phyloP scores from a whole-genome alignment of 2,888 invertebrate genomes.

The Notocelia uddmanniana region DNA sequence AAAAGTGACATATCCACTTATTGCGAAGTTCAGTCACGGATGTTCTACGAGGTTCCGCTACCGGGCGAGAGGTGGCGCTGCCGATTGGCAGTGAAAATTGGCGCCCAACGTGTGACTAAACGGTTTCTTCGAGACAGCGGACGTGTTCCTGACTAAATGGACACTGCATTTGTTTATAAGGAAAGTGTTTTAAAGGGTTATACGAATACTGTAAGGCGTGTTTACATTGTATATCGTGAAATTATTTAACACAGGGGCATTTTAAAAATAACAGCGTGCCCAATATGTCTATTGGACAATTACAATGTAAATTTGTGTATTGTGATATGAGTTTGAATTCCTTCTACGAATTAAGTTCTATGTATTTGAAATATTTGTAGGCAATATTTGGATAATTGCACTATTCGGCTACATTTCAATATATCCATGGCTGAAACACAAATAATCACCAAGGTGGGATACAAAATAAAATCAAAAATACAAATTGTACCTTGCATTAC shows the following conservation, averaged over 20 bases:
- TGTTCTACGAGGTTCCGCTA: conserved; percentile 60
- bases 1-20: conserved; percentile 67
- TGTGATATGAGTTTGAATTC: too few species aligned
- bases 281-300: too few species aligned
- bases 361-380: too few species aligned
- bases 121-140: conserved; percentile 28
- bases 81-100: conserved; percentile 73
- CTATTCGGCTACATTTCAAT: background rate
- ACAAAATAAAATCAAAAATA: background rate
- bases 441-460: background rate
- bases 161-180: background rate
- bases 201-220: background rate
- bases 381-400: background rate
- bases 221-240: too few species aligned
- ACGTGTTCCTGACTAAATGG: conserved; percentile 1
- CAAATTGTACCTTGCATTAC: too few species aligned
- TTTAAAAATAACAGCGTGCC: too few species aligned
- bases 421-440: background rate
- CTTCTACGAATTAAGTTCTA: background rate
- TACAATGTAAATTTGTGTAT: too few species aligned
- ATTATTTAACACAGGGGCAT: too few species aligned
- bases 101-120: conserved; percentile 66
- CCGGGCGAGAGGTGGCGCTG: conserved; percentile 74
- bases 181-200: background rate
- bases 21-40: conserved; percentile 75